Evolutionary conservation across 2,797 vertebrate species (phyloP).

Genomic region (Paguma larvata): DNA sequence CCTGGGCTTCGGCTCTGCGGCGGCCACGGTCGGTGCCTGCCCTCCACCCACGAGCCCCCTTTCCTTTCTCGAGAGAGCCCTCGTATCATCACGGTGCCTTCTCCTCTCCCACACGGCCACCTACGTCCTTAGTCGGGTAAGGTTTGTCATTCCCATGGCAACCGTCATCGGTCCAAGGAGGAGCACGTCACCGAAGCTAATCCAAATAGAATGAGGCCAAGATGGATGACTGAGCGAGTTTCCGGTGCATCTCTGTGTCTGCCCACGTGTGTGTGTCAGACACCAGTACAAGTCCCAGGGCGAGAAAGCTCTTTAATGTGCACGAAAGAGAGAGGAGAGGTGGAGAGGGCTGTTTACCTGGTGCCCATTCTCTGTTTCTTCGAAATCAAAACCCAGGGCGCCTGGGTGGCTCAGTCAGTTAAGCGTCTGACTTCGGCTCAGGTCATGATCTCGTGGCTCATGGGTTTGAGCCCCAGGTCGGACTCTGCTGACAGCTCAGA

Average conservation of each 20-base stretch:
- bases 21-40: accelerated
- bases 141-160: background rate
- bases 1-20: too few species aligned
- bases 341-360: background rate
- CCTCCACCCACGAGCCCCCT: accelerated
- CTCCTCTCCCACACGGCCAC: too few species aligned
- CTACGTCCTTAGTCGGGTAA: background rate
- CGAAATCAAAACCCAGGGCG: background rate
- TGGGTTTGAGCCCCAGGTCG: too few species aligned
- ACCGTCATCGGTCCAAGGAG: background rate
- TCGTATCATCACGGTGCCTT: background rate
- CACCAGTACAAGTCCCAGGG: too few species aligned
- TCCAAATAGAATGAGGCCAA: background rate
- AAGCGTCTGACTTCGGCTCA: too few species aligned
- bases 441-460: too few species aligned
- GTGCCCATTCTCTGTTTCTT: background rate
- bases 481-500: too few species aligned
- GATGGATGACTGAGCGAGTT: background rate
- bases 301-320: background rate
- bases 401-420: too few species aligned
- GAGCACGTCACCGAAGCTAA: background rate
- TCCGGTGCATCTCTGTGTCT: background rate
- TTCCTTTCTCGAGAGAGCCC: background rate
- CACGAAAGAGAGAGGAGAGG: background rate
- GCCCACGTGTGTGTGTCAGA: background rate